Conservation (phyloP, 2,797 vertebrate species). For the Cirrhinus mrigala region DNA sequence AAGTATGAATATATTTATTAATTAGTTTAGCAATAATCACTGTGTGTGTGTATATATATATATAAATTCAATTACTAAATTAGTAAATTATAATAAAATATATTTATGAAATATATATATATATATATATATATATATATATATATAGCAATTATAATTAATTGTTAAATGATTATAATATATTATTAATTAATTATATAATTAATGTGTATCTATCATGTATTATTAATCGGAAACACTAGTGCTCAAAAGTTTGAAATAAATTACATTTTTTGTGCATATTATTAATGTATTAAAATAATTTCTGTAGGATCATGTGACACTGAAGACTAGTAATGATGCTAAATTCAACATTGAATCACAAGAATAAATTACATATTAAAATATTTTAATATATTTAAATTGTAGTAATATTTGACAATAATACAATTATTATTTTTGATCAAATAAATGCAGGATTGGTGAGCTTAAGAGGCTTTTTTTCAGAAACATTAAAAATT, state of each 20-base stretch:
- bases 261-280: too few species aligned
- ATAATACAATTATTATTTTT: background rate
- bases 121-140: too few species aligned
- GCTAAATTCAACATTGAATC: background rate
- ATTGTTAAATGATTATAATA: too few species aligned
- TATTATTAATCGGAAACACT: background rate
- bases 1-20: background rate
- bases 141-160: background rate
- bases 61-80: too few species aligned
- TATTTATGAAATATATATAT: too few species aligned
- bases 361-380: background rate
- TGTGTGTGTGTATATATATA: background rate
- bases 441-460: too few species aligned
- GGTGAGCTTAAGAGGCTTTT: background rate
- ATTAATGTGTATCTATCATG: too few species aligned
- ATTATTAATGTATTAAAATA: too few species aligned
- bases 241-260: background rate
- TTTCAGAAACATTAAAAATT: background rate
- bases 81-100: too few species aligned
- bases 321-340: background rate
- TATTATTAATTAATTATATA: background rate
- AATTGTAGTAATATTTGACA: background rate
- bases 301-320: background rate
- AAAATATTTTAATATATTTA: background rate
- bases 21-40: background rate